These are phyloP conservation scores for Orbicella faveolata DNA, from an alignment of 64 coral and sea anemone genomes.

Conservation along the genomic window DNA sequence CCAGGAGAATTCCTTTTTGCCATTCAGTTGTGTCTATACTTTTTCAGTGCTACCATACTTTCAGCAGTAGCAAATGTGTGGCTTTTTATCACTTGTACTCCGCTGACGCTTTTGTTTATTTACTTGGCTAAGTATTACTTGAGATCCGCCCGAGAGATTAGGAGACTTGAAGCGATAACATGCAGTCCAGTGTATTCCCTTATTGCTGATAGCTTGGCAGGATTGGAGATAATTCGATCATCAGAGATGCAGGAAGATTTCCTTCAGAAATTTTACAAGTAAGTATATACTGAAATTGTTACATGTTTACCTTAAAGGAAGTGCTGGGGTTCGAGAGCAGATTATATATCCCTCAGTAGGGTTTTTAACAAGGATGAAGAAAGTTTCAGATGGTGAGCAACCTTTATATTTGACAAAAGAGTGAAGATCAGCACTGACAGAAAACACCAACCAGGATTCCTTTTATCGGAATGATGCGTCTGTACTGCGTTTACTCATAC, in stretches of 20 bases:
- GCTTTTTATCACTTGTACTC: constrained; percentile 21
- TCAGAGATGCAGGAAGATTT: constrained; percentile 40
- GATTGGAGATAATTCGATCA: constrained; percentile 52
- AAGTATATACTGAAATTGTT: not conserved
- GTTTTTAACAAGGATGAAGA: too few relatives aligned
- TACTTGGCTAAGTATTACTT: constrained; percentile 37
- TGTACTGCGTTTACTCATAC: too few relatives aligned
- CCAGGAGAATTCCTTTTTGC: constrained; percentile 2
- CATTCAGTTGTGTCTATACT: not conserved
- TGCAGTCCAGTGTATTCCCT: constrained; percentile 69
- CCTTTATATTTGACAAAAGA: too few relatives aligned
- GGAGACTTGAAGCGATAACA: constrained; percentile 37
- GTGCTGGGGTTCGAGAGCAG: too few relatives aligned
- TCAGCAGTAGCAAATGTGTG: constrained; percentile 41
- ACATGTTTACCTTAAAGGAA: too few relatives aligned
- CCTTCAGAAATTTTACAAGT: constrained; percentile 6
- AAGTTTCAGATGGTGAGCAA: too few relatives aligned
- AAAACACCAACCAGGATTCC: too few relatives aligned
- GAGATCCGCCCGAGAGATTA: constrained; percentile 31
- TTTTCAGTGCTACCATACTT: constrained; percentile 18
- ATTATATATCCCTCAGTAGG: too few relatives aligned
- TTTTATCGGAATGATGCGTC: too few relatives aligned
- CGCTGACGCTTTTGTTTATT: constrained; percentile 13
- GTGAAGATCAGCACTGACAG: too few relatives aligned
- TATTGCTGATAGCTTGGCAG: constrained; percentile 52